A percentile compares a stretch with the other conserved stretches of the same genome.
Conservation (phyloP, 1,140 invertebrate species). For the Achatina immaculata region DNA sequence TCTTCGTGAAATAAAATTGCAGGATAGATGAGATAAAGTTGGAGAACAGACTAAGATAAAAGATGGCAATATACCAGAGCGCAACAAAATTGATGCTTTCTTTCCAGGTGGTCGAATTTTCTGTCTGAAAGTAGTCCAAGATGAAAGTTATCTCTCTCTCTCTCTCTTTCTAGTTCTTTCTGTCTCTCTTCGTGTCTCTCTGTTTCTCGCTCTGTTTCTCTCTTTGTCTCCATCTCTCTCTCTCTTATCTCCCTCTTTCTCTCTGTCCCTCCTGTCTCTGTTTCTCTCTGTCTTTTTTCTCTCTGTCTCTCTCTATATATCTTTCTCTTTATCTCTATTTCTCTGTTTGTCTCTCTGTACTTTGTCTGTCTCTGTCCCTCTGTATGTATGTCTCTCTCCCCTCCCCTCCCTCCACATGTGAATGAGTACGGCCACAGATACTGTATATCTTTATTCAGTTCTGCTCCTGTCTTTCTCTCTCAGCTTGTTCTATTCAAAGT, state of each 20-base stretch:
- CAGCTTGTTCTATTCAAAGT: not conserved
- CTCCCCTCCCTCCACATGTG: not conserved
- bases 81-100: too few species aligned
- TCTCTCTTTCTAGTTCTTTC: not conserved
- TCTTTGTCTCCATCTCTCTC: constrained; percentile 14
- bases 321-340: not conserved
- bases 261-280: not conserved
- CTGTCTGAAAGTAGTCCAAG: too few species aligned
- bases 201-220: not conserved
- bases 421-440: not conserved
- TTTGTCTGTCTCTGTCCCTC: not conserved
- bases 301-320: not conserved
- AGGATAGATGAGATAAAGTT: too few species aligned
- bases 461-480: constrained; percentile 4
- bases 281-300: not conserved
- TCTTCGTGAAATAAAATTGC: too few species aligned
- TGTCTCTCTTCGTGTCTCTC: not conserved
- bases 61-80: too few species aligned
- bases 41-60: too few species aligned
- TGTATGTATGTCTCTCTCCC: not conserved
- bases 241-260: too few species aligned
- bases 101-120: too few species aligned
- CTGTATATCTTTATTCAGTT: not conserved
- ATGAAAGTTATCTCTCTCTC: too few species aligned
- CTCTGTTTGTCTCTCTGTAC: not conserved